Evolutionary conservation across 1,140 invertebrate species (phyloP).

Genomic region (Papilio aristodemus): DNA sequence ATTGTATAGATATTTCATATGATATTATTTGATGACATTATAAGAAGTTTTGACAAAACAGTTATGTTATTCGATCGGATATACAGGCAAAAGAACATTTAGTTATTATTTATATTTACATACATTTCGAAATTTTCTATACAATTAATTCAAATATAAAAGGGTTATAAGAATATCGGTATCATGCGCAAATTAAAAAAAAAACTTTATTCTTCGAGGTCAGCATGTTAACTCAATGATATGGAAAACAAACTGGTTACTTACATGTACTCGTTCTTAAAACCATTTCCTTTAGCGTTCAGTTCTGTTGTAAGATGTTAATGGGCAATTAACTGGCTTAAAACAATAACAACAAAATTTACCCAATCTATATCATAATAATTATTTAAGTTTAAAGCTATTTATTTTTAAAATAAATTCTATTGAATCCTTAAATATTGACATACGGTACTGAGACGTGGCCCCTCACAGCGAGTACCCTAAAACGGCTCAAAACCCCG

Average conservation of each 20-base stretch:
- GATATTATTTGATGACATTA: not conserved
- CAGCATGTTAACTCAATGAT: conserved; percentile 20
- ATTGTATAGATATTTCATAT: not conserved
- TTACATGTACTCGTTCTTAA: not conserved
- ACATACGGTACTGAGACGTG: no score
- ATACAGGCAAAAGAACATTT: not conserved
- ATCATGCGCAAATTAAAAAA: not conserved
- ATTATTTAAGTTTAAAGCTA: no score
- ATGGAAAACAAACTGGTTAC: conserved; percentile 19
- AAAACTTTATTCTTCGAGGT: conserved; percentile 3
- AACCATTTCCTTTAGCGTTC: not conserved
- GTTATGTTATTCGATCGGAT: no score
- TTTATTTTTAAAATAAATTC: no score
- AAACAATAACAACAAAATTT: no score
- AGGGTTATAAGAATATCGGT: not conserved
- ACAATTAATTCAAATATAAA: not conserved
- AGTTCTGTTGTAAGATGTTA: not conserved
- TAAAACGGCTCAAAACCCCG: no score
- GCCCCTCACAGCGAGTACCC: no score
- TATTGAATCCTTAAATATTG: no score
- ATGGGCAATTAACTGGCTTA: no score
- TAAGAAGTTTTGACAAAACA: not conserved
- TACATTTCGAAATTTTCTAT: not conserved
- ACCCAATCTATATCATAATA: no score
- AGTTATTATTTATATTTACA: not conserved